These are phyloP conservation scores for Palythoa caribaeorum DNA, from an alignment of 92 coral and sea anemone genomes.

Conservation along the genomic window DNA sequence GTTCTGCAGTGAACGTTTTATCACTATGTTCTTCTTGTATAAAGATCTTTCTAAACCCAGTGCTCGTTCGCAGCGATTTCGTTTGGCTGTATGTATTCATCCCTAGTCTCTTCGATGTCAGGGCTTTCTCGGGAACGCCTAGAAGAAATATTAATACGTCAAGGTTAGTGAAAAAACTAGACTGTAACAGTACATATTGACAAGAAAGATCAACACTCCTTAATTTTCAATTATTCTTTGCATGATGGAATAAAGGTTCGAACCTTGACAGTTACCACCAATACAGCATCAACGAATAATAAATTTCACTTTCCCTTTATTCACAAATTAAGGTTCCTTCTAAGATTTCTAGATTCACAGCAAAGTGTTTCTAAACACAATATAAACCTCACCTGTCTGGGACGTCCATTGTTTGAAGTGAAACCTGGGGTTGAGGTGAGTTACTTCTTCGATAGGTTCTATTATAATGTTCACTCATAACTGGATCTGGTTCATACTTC, in stretches of 20 bases:
- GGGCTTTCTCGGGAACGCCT: neutral
- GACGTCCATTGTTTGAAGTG: slow-evolving; percentile 1
- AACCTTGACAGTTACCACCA: no score
- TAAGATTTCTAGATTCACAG: neutral
- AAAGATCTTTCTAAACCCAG: slow-evolving; percentile 3
- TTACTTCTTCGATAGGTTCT: neutral
- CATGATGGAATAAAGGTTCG: no score
- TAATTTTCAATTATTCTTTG: neutral
- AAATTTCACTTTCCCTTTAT: neutral
- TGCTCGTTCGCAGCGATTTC: slow-evolving; percentile 7
- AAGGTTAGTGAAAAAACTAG: neutral
- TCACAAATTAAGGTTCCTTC: neutral
- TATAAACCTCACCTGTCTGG: slow-evolving; percentile 12
- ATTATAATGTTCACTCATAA: neutral
- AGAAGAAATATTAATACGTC: neutral
- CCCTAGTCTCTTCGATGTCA: slow-evolving; percentile 22
- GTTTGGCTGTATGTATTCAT: neutral
- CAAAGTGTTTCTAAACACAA: neutral
- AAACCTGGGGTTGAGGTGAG: neutral
- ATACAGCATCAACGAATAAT: no score
- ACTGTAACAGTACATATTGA: neutral
- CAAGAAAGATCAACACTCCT: neutral
- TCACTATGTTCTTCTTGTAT: no score
- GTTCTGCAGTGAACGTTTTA: no score
- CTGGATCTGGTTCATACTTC: slow-evolving; percentile 19